These are phyloP conservation scores for Listrodromus nycthemerus DNA, from an alignment of 2,888 invertebrate genomes.

Conservation along the genomic window DNA sequence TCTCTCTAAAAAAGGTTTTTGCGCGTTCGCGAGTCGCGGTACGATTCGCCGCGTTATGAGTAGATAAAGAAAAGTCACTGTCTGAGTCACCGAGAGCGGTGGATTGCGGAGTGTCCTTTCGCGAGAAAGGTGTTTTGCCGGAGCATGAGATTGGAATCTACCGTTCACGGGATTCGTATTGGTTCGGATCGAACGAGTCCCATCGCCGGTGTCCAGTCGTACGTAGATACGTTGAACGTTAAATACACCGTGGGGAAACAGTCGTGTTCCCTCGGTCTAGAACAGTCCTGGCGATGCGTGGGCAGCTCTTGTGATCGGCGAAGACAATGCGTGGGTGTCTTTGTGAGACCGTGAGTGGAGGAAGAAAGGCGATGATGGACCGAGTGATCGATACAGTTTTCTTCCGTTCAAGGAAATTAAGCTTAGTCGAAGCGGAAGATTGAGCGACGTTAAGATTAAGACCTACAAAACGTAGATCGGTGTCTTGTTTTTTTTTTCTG, in stretches of 20 bases:
- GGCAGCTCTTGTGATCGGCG: conserved; percentile 29
- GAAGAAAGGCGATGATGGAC: conserved; percentile 7
- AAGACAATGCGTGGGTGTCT: conserved; percentile 4
- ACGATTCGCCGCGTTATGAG: conserved; percentile 8
- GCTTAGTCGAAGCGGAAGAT: not conserved
- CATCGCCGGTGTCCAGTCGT: conserved; percentile 27
- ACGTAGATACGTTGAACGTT: conserved; percentile 38
- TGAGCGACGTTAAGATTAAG: not conserved
- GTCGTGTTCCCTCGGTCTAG: conserved; percentile 26
- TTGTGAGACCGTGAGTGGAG: conserved; percentile 11
- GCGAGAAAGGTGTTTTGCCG: conserved; percentile 23
- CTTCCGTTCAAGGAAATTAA: not conserved
- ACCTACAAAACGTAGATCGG: not conserved
- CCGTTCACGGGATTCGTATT: not conserved
- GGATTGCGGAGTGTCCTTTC: not conserved
- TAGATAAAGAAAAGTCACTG: conserved; percentile 8
- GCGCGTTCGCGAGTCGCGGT: not conserved
- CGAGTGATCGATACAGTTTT: conserved; percentile 15
- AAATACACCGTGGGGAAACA: conserved; percentile 19
- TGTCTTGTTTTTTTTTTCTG: not conserved
- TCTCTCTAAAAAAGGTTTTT: not conserved
- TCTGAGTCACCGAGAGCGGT: conserved; percentile 11
- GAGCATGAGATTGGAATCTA: conserved; percentile 23
- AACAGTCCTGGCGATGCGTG: conserved; percentile 28
- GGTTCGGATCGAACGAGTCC: not conserved